Evolutionary conservation across 2,888 invertebrate species (phyloP).

Genomic region (Hypselothyrea guttata): DNA sequence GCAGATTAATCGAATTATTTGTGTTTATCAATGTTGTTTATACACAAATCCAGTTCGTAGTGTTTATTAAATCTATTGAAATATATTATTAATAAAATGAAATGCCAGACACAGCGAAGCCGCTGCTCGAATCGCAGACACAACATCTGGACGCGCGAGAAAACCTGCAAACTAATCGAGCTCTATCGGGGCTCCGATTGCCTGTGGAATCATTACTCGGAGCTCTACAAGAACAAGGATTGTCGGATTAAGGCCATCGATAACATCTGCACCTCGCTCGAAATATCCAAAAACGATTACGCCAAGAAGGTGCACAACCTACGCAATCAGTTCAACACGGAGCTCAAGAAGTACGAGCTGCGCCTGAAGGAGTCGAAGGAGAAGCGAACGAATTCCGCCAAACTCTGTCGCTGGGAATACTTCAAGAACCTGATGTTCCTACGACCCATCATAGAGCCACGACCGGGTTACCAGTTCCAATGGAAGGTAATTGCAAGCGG

Average conservation of each 20-base stretch:
- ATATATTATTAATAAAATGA: too few species aligned
- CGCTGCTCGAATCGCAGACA: constrained; percentile 44
- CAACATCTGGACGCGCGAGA: constrained; percentile 78
- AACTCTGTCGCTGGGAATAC: constrained; percentile 80
- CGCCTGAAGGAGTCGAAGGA: constrained; percentile 68
- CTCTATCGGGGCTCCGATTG: constrained; percentile 79
- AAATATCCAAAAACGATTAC: constrained; percentile 78
- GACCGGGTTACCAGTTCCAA: constrained; percentile 70
- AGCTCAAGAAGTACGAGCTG: constrained; percentile 79
- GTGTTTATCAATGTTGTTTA: too few species aligned
- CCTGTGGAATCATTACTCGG: constrained; percentile 80
- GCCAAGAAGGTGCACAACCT: constrained; percentile 81
- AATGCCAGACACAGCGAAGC: constrained; percentile 10
- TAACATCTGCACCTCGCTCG: constrained; percentile 69
- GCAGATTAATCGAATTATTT: too few species aligned
- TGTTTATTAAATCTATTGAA: too few species aligned
- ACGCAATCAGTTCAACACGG: constrained; percentile 81
- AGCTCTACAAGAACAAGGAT: constrained; percentile 79
- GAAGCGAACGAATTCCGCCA: constrained; percentile 23
- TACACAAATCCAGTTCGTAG: too few species aligned
- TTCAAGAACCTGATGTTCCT: constrained; percentile 80
- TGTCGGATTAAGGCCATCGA: constrained; percentile 76
- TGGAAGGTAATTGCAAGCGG: constrained; percentile 51
- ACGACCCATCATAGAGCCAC: constrained; percentile 76
- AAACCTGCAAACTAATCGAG: constrained; percentile 76